Evolutionary conservation across 2,113 vertebrate species (phyloP).

Genomic region (Rhinichthys klamathensis): DNA sequence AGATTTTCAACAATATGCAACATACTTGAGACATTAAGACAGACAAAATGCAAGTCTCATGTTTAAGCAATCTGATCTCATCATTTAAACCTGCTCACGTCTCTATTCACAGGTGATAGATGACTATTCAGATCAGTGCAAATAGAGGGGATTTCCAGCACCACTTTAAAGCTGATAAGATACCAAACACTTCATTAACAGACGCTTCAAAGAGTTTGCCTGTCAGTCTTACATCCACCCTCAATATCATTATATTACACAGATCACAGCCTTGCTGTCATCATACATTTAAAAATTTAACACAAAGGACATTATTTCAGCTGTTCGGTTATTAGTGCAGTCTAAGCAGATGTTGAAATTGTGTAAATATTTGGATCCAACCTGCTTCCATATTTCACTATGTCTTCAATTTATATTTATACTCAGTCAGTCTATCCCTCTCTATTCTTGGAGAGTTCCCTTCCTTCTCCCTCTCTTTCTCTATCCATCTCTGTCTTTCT

Average conservation of each 20-base stretch:
- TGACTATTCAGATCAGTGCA: neutral
- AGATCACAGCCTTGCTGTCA: neutral
- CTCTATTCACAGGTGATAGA: neutral
- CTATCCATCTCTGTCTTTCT: neutral
- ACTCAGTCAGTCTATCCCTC: neutral
- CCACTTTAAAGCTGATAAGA: neutral
- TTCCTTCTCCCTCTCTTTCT: neutral
- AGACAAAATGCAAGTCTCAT: neutral
- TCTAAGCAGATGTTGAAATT: neutral
- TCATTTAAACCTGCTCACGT: neutral
- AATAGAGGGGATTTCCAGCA: neutral
- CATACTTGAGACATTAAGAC: neutral
- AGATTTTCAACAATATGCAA: neutral
- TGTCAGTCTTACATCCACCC: neutral
- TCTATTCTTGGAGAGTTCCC: neutral
- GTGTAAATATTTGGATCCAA: neutral
- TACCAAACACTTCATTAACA: neutral
- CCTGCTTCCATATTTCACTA: neutral
- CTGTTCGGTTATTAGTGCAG: no score
- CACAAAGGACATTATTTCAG: neutral
- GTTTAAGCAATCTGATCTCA: neutral
- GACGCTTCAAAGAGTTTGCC: neutral
- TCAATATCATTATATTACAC: neutral
- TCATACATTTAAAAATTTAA: neutral
- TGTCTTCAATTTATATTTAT: neutral